Percentiles rank a stretch among this genome's conserved stretches.
Evolutionary conservation across 30 jellyfish, hydroid and myxozoan species (phyloP).

Genomic region (Hydractinia echinata): DNA sequence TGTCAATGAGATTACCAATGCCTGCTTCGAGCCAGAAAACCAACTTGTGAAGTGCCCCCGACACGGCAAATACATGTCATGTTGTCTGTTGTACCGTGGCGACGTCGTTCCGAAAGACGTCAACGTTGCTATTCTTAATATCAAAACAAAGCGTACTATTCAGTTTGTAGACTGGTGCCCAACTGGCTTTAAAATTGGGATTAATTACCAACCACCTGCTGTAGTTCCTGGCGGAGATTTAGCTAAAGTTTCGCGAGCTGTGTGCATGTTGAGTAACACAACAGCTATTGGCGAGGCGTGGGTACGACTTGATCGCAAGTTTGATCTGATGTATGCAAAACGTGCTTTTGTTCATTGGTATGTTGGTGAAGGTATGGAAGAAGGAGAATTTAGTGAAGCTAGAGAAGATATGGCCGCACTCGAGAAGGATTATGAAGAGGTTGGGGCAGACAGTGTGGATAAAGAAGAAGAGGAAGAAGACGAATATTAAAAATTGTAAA

Average conservation of each 20-base stretch:
- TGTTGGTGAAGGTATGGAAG: slow-evolving; percentile 97
- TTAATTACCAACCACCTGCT: background rate
- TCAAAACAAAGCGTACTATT: slow-evolving; percentile 53
- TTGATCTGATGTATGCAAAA: no score
- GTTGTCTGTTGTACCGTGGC: slow-evolving; percentile 80
- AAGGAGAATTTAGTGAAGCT: slow-evolving; percentile 92
- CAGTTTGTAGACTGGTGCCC: slow-evolving; percentile 53
- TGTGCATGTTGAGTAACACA: slow-evolving; percentile 85
- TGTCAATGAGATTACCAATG: slow-evolving; percentile 48
- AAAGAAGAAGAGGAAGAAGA: slow-evolving; percentile 72
- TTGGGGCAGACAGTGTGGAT: slow-evolving; percentile 48
- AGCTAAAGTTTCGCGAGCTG: slow-evolving; percentile 76
- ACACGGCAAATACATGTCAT: slow-evolving; percentile 86
- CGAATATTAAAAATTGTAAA: no score
- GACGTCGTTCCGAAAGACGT: slow-evolving; percentile 92
- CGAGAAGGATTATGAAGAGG: background rate
- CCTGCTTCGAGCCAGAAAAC: slow-evolving; percentile 39
- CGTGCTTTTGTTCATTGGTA: slow-evolving; percentile 69
- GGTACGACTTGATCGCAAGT: slow-evolving; percentile 79
- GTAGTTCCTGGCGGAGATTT: slow-evolving; percentile 86
- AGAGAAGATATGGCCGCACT: slow-evolving; percentile 50
- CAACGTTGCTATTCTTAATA: slow-evolving; percentile 67
- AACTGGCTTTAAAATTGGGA: no score
- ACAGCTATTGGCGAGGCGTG: slow-evolving; percentile 91
- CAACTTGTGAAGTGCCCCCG: slow-evolving; percentile 91